Conservation (phyloP, 2,888 invertebrate species). For the Rutpela maculata region DNA sequence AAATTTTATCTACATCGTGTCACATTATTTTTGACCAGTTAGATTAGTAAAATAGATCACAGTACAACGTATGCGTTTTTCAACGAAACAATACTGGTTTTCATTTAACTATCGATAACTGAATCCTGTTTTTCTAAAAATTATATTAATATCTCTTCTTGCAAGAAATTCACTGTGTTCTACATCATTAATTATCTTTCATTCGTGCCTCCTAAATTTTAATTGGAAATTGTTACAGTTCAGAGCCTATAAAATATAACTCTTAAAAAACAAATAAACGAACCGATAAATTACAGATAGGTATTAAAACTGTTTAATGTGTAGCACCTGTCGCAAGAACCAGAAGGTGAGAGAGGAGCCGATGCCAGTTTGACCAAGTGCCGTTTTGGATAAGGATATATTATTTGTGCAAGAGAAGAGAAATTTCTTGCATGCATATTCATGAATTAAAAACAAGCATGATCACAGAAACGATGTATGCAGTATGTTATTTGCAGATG, state of each 20-base stretch:
- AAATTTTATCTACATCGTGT: too few relatives aligned
- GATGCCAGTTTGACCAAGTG: slow-evolving; percentile 27
- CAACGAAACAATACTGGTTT: too few relatives aligned
- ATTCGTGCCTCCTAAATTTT: slow-evolving; percentile 7
- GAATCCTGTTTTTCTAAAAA: too few relatives aligned
- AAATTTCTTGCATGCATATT: slow-evolving; percentile 36
- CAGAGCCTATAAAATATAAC: slow-evolving; percentile 27
- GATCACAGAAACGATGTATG: slow-evolving; percentile 11
- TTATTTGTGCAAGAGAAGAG: slow-evolving; percentile 24
- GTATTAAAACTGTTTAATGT: slow-evolving; percentile 38
- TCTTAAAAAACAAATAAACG: slow-evolving; percentile 29
- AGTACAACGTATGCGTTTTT: too few relatives aligned
- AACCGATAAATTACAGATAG: slow-evolving; percentile 34
- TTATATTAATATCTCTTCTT: neutral
- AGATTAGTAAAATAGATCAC: too few relatives aligned
- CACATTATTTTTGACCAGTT: too few relatives aligned
- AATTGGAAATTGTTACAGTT: slow-evolving; percentile 28
- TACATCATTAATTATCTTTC: slow-evolving; percentile 15
- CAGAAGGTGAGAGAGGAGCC: slow-evolving; percentile 33
- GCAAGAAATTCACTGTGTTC: neutral
- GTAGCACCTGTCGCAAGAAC: slow-evolving; percentile 29
- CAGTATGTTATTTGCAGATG: slow-evolving; percentile 22
- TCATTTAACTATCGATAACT: too few relatives aligned
- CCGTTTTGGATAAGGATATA: slow-evolving; percentile 31
- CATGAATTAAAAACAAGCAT: slow-evolving; percentile 26